Evolutionary conservation across 2,113 vertebrate genomes (phyloP).

Genomic region (Elephantulus edwardii): DNA sequence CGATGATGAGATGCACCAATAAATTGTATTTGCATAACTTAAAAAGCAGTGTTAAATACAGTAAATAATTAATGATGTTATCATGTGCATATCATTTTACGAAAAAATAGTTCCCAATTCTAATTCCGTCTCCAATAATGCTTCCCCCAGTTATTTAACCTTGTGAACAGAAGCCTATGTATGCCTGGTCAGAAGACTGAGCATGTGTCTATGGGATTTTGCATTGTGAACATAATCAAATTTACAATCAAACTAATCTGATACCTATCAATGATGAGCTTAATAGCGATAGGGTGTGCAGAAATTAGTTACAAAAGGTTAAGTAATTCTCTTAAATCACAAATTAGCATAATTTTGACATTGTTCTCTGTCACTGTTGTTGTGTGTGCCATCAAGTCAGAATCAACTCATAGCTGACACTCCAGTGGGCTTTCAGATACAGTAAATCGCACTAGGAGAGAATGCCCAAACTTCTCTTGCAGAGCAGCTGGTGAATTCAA

Average conservation of each 20-base stretch:
- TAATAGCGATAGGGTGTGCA: constrained; percentile 4
- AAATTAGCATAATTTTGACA: constrained; percentile 62
- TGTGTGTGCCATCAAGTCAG: too few relatives aligned
- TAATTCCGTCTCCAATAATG: not conserved
- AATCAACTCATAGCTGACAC: too few relatives aligned
- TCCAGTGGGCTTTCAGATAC: too few relatives aligned
- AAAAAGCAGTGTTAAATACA: not conserved
- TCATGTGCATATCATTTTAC: not conserved
- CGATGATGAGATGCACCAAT: too few relatives aligned
- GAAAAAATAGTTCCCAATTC: not conserved
- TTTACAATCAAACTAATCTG: constrained; percentile 45
- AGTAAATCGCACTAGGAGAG: too few relatives aligned
- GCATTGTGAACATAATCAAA: constrained; percentile 38
- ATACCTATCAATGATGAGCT: constrained; percentile 54
- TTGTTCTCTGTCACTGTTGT: too few relatives aligned
- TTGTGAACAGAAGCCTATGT: not conserved
- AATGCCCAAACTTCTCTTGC: too few relatives aligned
- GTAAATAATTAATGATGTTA: not conserved
- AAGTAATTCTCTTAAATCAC: constrained; percentile 54
- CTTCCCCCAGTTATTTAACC: not conserved
- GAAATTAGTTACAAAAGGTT: constrained; percentile 52
- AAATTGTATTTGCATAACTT: too few relatives aligned
- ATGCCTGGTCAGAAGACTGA: not conserved
- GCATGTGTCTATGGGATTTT: not conserved
- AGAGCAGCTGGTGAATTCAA: too few relatives aligned